These are phyloP conservation scores for Elephas maximus DNA, from an alignment of 2,113 vertebrate species.

Conservation along the genomic window DNA sequence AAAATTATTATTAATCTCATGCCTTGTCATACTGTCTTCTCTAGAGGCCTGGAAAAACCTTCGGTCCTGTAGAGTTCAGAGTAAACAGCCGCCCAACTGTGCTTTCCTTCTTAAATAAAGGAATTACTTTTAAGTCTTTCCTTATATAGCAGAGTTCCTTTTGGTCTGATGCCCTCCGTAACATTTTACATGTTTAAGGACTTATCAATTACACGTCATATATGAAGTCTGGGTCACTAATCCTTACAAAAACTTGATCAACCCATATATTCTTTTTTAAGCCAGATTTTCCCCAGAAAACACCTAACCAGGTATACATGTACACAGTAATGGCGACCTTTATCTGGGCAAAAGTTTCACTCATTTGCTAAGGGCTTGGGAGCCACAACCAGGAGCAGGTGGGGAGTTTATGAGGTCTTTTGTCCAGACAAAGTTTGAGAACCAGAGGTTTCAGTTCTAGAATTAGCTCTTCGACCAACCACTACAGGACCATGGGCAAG, in stretches of 20 bases:
- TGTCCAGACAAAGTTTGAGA: background rate
- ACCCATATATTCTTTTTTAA: background rate
- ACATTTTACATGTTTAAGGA: background rate
- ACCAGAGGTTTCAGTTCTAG: background rate
- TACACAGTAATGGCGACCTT: background rate
- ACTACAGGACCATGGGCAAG: background rate
- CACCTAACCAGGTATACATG: background rate
- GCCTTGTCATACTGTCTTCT: background rate
- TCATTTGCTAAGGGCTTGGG: background rate
- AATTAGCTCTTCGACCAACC: background rate
- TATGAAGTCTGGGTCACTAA: background rate
- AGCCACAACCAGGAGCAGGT: background rate
- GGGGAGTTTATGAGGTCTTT: background rate
- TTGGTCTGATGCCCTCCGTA: background rate
- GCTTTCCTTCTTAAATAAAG: background rate
- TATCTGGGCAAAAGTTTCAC: background rate
- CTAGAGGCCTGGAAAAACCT: background rate
- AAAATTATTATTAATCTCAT: background rate
- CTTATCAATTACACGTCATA: background rate
- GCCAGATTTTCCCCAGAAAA: background rate
- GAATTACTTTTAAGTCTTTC: background rate
- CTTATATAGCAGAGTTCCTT: background rate
- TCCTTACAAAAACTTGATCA: background rate
- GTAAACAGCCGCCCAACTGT: background rate
- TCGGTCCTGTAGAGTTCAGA: background rate